Conservation (phyloP, 2,113 vertebrate species). For the Xenopus borealis region DNA sequence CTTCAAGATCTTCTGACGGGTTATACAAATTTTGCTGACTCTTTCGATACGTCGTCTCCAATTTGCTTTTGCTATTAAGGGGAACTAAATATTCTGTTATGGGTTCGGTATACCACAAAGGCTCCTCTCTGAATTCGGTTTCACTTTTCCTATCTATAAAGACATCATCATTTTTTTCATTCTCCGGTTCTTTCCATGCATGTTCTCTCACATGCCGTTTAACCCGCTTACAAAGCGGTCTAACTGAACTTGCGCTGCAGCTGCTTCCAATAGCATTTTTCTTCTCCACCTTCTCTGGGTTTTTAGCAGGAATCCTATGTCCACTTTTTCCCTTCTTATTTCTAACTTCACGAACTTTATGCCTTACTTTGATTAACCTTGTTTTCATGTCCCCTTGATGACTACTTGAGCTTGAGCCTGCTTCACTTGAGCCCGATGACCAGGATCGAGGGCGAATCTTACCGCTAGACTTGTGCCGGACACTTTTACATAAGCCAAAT, state of each 20-base stretch:
- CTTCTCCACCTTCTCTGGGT: slow-evolving; percentile 75
- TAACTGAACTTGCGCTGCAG: slow-evolving; percentile 68
- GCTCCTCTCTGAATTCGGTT: slow-evolving; percentile 91
- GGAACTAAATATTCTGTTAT: slow-evolving; percentile 93
- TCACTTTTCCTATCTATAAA: slow-evolving; percentile 73
- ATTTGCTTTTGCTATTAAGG: slow-evolving; percentile 87
- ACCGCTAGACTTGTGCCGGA: slow-evolving; percentile 78
- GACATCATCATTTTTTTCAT: slow-evolving; percentile 70
- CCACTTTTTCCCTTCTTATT: slow-evolving; percentile 79
- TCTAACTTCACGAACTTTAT: slow-evolving; percentile 85
- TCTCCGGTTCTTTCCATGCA: slow-evolving; percentile 72
- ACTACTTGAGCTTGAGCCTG: slow-evolving; percentile 91
- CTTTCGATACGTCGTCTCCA: slow-evolving; percentile 93
- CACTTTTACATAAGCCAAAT: slow-evolving; percentile 70
- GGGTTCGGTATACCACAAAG: slow-evolving; percentile 97
- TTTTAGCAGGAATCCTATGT: slow-evolving; percentile 80
- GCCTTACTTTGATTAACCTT: slow-evolving; percentile 80
- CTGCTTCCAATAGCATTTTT: slow-evolving; percentile 67
- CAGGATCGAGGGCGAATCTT: slow-evolving; percentile 89
- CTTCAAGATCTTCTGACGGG: slow-evolving; percentile 70
- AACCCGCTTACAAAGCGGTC: slow-evolving; percentile 85
- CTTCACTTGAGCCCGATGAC: slow-evolving; percentile 97
- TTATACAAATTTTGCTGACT: slow-evolving; percentile 67
- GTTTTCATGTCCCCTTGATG: slow-evolving; percentile 79
- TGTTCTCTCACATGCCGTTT: slow-evolving; percentile 81